Base-by-base conservation (phyloP, 1,140 invertebrate genomes). In the Solen grandis region DNA sequence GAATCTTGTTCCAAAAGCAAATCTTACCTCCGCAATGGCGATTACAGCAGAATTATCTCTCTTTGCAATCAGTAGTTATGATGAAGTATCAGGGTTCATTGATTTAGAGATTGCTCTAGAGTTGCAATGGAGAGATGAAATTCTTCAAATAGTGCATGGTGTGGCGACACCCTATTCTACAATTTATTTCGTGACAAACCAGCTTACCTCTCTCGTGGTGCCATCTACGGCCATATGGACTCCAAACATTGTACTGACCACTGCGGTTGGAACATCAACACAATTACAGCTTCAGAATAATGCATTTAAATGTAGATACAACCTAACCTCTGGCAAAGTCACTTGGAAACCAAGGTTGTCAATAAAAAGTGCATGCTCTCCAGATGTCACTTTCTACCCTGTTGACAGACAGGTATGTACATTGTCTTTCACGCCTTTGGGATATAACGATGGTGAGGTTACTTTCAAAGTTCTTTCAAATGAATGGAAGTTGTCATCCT, bases 341-440 rank as follows among this genome's bases (percentile, higher is more conserved):
- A 52, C 5, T 0, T 75, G 72, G 72, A 75, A 63, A 14, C 72
- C 72, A 5, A 75, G 38, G 31, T 29, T 75, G 8, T 13, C 22
- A 46, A 25, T 75, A 8, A 22, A 31, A 5, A 50, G 36, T 14
- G 38, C 73, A 5, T 76, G 73, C 50, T 33, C 59, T 10, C 25
- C 60, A 33, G 60, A 76, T 22, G 46, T 76, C 16, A 76, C 59
- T 0, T 76, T 31, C 50, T 76, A 54, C 27, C 73, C 73, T 1
- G 63, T 65, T 33, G 73, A 76, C 19, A 33, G 19, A 13, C 73
- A 76, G 60, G n/a, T 27, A 33, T 76, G 73, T 38, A 36, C 8
- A 14, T 76, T 76, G 22, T 25, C n/a, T 1, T 76, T 76, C n/a
- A 14, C 27, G 22, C 5, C 62, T 14, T 76, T 59, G 73, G 60